Evolutionary conservation across 2,888 invertebrate species (phyloP).

Genomic region (Bombyx huttoni): DNA sequence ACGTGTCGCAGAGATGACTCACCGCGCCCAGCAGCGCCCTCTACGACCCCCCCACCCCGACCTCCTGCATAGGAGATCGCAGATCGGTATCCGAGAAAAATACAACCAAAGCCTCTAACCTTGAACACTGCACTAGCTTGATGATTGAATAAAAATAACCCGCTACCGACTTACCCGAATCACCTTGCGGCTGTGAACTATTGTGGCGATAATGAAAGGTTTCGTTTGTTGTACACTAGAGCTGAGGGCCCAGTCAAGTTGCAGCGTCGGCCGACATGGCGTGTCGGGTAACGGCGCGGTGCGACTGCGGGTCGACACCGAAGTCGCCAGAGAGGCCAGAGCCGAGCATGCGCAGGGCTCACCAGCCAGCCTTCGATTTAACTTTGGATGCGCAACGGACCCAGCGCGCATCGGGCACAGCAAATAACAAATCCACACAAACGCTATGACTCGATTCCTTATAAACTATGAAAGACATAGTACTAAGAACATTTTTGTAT

Average conservation of each 20-base stretch:
- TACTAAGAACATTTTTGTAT: no score
- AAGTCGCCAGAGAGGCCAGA: conserved; percentile 33
- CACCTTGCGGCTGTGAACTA: conserved; percentile 34
- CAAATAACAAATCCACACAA: conserved; percentile 57
- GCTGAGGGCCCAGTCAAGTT: conserved; percentile 58
- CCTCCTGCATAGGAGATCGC: conserved; percentile 22
- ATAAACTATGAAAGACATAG: background rate
- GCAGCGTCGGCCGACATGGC: conserved; percentile 58
- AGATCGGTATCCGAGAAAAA: conserved; percentile 34
- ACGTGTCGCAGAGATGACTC: conserved; percentile 68
- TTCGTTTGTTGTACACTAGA: conserved; percentile 38
- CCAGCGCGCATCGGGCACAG: conserved; percentile 49
- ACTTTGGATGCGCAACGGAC: conserved; percentile 42
- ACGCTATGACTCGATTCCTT: conserved; percentile 12
- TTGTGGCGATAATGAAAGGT: conserved; percentile 31
- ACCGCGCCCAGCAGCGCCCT: conserved; percentile 57
- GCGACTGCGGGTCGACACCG: conserved; percentile 55
- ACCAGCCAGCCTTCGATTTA: conserved; percentile 58
- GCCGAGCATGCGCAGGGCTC: conserved; percentile 41
- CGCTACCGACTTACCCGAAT: conserved; percentile 55
- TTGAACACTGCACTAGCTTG: conserved; percentile 34
- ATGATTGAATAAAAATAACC: conserved; percentile 14
- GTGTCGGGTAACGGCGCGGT: conserved; percentile 53
- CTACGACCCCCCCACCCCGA: conserved; percentile 23
- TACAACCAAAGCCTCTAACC: conserved; percentile 34